Conservation (phyloP, 2,113 vertebrate genomes). For the Arizona elegans region DNA sequence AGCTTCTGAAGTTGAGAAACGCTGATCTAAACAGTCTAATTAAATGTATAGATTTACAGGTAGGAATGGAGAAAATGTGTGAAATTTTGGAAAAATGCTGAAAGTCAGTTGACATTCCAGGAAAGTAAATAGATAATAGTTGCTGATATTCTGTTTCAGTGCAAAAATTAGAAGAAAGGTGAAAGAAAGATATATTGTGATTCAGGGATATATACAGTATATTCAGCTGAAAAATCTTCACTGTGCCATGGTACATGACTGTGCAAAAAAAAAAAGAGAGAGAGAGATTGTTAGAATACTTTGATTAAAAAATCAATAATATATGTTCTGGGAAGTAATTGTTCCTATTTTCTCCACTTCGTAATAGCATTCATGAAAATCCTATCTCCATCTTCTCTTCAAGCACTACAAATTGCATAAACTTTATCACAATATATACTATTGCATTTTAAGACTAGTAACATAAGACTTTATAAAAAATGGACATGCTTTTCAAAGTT, state of each 20-base stretch:
- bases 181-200: not conserved
- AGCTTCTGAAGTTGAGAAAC: not conserved
- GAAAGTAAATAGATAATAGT: not conserved
- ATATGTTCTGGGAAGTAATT: not conserved
- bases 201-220: not conserved
- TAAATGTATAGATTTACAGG: not conserved
- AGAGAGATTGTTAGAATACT: not conserved
- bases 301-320: not conserved
- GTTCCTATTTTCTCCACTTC: conserved; percentile 2
- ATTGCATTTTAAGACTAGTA: conserved; percentile 52
- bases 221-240: not conserved
- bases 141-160: not conserved
- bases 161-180: not conserved
- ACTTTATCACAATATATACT: conserved; percentile 48
- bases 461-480: conserved; percentile 33
- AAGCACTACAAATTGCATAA: conserved; percentile 48
- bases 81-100: not conserved
- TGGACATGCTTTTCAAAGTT: conserved; percentile 50
- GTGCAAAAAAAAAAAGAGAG: not conserved
- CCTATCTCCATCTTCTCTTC: not conserved
- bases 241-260: not conserved
- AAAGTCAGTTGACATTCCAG: not conserved
- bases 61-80: not conserved
- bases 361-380: conserved; percentile 30
- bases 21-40: not conserved